Evolutionary conservation across 2,113 vertebrate species (phyloP).

Genomic region (Condylura cristata): DNA sequence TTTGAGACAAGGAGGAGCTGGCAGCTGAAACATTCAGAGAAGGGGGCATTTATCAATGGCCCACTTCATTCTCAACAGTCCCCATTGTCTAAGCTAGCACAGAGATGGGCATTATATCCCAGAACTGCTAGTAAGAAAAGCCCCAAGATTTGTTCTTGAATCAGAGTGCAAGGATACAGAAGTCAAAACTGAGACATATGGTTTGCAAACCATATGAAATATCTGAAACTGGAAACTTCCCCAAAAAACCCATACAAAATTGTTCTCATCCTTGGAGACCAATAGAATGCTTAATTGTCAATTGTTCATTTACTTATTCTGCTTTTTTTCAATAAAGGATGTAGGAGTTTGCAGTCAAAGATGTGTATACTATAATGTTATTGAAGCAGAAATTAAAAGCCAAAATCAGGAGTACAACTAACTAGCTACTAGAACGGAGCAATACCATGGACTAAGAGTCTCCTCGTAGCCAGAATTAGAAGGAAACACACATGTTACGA

Average conservation of each 20-base stretch:
- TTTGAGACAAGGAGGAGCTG: constrained; percentile 67
- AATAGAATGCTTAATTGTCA: neutral
- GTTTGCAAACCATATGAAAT: constrained; percentile 53
- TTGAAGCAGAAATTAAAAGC: constrained; percentile 34
- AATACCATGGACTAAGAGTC: neutral
- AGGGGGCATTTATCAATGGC: constrained; percentile 64
- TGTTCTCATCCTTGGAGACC: constrained; percentile 3
- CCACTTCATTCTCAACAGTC: constrained; percentile 74
- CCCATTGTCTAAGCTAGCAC: constrained; percentile 67
- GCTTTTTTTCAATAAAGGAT: neutral
- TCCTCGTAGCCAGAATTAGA: constrained; percentile 13
- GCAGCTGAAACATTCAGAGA: constrained; percentile 56
- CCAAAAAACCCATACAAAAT: neutral
- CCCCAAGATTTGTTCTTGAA: constrained; percentile 15
- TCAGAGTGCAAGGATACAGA: constrained; percentile 21
- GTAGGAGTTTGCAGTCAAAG: neutral
- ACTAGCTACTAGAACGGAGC: neutral
- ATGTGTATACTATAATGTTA: neutral
- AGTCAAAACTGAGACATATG: constrained; percentile 50
- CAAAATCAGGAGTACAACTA: neutral
- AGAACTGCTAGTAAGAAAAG: constrained; percentile 38
- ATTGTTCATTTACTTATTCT: neutral
- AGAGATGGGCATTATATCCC: constrained; percentile 67
- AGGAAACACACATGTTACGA: neutral
- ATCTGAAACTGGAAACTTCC: constrained; percentile 19